phyloP scores from a whole-genome alignment of 1,140 invertebrate genomes.

The Saxidomus purpurata region DNA sequence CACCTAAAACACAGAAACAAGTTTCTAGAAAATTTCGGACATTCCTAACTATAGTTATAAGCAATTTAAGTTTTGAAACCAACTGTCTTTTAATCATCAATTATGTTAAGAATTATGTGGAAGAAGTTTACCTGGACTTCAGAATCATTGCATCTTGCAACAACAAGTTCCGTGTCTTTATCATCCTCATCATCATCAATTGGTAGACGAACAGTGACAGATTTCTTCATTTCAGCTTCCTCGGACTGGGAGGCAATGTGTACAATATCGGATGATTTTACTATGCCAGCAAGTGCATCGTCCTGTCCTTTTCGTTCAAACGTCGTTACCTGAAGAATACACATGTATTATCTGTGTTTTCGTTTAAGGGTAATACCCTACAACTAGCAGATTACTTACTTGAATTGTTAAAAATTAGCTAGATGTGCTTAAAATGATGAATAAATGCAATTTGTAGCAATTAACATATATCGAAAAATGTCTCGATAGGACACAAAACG shows the following conservation, averaged over 20 bases:
- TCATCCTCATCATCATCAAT: slow-evolving; percentile 45
- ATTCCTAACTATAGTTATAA: no score
- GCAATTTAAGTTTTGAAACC: no score
- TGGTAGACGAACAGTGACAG: slow-evolving; percentile 35
- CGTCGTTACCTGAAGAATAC: background rate
- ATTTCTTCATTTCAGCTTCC: slow-evolving; percentile 43
- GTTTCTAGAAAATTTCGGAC: no score
- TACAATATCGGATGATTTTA: slow-evolving; percentile 14
- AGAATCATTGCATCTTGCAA: slow-evolving; percentile 43
- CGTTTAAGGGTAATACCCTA: no score
- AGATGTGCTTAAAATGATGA: no score
- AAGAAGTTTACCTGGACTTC: slow-evolving; percentile 53
- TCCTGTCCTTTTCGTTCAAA: background rate
- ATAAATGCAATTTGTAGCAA: no score
- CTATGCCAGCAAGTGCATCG: background rate
- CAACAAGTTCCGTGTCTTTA: slow-evolving; percentile 58
- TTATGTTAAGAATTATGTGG: no score
- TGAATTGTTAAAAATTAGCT: no score
- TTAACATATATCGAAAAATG: no score
- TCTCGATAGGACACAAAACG: no score
- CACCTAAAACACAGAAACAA: slow-evolving; percentile 9
- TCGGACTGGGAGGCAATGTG: background rate
- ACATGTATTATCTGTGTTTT: background rate
- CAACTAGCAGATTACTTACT: no score
- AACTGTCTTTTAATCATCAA: no score